A percentile compares a stretch with the other conserved stretches of the same genome.
These are phyloP conservation scores for Caenorhabditis sp. DNA, from an alignment of 2,888 invertebrate genomes.

Conservation along the genomic window DNA sequence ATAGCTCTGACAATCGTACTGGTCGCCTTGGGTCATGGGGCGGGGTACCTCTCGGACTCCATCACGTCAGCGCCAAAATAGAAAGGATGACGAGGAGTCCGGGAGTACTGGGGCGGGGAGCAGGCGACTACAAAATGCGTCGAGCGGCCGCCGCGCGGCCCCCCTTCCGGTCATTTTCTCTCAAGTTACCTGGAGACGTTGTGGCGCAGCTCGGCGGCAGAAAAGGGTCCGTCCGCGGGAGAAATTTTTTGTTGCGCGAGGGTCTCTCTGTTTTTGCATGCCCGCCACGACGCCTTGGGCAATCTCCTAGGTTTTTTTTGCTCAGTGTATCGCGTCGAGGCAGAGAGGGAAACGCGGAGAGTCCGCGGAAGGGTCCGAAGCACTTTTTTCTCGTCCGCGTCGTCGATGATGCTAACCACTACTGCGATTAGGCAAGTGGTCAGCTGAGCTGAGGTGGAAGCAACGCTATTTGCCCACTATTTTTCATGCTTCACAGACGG, in stretches of 20 bases:
- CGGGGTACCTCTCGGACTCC: neutral
- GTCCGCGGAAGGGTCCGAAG: conserved; percentile 34
- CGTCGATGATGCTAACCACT: conserved; percentile 43
- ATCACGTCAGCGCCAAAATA: conserved; percentile 14
- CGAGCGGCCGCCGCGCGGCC: conserved; percentile 45
- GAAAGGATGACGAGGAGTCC: conserved; percentile 23
- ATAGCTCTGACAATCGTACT: too few relatives aligned
- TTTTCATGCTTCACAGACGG: conserved; percentile 37
- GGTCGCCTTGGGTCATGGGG: too few relatives aligned
- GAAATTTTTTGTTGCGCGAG: conserved; percentile 34
- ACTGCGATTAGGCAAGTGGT: conserved; percentile 50
- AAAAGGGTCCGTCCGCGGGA: conserved; percentile 34
- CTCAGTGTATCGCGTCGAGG: too few relatives aligned
- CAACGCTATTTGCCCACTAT: conserved; percentile 36
- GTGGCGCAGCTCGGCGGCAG: conserved; percentile 14
- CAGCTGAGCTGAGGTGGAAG: conserved; percentile 56
- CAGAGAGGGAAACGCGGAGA: conserved; percentile 32
- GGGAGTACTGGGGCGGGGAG: conserved; percentile 13
- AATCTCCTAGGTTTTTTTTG: conserved; percentile 45
- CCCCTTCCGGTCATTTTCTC: conserved; percentile 50
- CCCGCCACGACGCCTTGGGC: neutral
- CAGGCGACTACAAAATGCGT: conserved; percentile 24
- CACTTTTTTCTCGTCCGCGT: conserved; percentile 40
- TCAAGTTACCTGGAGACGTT: conserved; percentile 54
- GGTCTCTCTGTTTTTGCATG: neutral